These are phyloP conservation scores for Hyperoplus immaculatus DNA, from an alignment of 2,797 vertebrate genomes.

Conservation along the genomic window DNA sequence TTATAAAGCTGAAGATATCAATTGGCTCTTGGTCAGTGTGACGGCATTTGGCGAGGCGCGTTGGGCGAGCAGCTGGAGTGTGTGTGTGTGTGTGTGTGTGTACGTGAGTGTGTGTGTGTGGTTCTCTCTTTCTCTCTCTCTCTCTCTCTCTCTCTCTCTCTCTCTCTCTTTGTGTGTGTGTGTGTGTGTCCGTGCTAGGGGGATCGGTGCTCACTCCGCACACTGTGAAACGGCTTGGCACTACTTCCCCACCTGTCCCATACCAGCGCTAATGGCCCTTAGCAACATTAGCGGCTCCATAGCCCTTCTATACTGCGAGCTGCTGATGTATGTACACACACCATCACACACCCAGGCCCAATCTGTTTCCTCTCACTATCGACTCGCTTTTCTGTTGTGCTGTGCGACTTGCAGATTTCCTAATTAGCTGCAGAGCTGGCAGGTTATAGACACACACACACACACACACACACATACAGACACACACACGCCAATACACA, in stretches of 20 bases:
- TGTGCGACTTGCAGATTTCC: constrained; percentile 37
- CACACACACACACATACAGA: too few relatives aligned
- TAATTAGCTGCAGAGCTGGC: constrained; percentile 55
- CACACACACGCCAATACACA: too few relatives aligned
- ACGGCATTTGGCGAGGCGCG: constrained; percentile 23
- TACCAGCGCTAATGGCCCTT: constrained; percentile 59
- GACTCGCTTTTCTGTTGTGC: constrained; percentile 37
- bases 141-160: too few relatives aligned
- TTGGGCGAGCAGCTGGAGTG: constrained; percentile 63
- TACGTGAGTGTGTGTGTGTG: too few relatives aligned
- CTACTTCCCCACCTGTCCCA: constrained; percentile 67
- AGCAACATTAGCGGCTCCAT: constrained; percentile 48
- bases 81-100: not conserved
- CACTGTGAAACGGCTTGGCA: constrained; percentile 14
- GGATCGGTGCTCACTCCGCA: constrained; percentile 51
- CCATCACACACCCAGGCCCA: constrained; percentile 4
- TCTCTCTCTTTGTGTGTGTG: too few relatives aligned
- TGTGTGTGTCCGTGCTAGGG: constrained; percentile 17
- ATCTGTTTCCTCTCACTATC: constrained; percentile 25
- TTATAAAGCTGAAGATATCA: constrained; percentile 52
- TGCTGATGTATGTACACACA: constrained; percentile 36
- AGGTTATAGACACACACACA: not conserved
- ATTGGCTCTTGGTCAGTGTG: constrained; percentile 59
- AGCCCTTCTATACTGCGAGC: constrained; percentile 19
- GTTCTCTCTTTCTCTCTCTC: too few relatives aligned